These are phyloP conservation scores for Leucoraja ocellata DNA, from an alignment of 2,797 vertebrate species.

Conservation along the genomic window DNA sequence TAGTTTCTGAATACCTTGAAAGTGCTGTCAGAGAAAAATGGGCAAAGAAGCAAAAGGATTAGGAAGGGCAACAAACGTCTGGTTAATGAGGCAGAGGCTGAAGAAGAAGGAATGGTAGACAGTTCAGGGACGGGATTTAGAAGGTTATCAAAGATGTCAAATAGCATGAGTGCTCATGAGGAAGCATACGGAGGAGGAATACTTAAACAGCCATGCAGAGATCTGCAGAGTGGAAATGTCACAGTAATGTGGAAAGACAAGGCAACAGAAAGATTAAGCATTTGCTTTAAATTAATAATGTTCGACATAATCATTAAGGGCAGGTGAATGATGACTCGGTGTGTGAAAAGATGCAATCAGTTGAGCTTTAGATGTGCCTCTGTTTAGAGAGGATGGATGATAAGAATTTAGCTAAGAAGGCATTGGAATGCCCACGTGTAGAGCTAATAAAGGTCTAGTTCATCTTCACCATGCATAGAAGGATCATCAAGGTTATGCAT, in stretches of 20 bases:
- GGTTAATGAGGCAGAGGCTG: background rate
- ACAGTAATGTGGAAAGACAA: background rate
- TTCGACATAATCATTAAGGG: background rate
- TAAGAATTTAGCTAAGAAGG: background rate
- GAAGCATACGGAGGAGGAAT: background rate
- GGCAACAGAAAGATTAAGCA: background rate
- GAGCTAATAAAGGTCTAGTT: background rate
- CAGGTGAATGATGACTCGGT: background rate
- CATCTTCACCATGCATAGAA: too few species aligned
- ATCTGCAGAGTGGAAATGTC: too few species aligned
- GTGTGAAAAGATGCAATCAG: background rate
- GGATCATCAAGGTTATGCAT: too few species aligned
- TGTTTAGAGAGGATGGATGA: background rate
- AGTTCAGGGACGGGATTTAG: background rate
- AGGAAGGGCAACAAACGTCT: background rate
- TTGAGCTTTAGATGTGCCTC: background rate
- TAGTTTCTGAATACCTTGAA: background rate
- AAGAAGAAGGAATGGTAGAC: background rate
- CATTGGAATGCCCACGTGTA: background rate
- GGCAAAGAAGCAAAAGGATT: background rate
- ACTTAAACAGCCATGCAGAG: background rate
- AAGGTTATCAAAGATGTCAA: background rate
- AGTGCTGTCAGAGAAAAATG: background rate
- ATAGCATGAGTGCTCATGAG: too few species aligned
- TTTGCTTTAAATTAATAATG: background rate